A percentile compares a stretch with the other conserved stretches of the same genome.
Conservation (phyloP, 2,888 invertebrate species). For the Pyrocoelia pectoralis region DNA sequence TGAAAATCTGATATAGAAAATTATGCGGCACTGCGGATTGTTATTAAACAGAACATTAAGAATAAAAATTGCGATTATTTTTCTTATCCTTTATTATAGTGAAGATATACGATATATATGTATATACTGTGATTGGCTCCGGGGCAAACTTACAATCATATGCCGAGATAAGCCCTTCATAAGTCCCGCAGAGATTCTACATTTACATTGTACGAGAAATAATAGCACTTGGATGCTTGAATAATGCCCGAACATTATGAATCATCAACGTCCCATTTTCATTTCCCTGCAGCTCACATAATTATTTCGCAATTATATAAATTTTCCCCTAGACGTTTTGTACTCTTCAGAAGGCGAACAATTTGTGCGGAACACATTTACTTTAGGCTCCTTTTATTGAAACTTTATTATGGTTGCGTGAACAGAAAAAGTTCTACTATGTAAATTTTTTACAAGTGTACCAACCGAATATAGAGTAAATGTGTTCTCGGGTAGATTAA, state of each 20-base stretch:
- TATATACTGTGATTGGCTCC: conserved; percentile 39
- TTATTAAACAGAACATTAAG: conserved; percentile 10
- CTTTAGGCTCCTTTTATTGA: background rate
- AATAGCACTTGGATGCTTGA: conserved; percentile 29
- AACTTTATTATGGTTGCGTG: background rate
- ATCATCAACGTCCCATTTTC: conserved; percentile 32
- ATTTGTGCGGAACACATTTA: conserved; percentile 7
- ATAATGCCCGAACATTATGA: conserved; percentile 30
- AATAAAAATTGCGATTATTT: background rate
- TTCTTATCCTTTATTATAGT: conserved; percentile 30
- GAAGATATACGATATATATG: conserved; percentile 33
- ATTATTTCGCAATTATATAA: conserved; percentile 32
- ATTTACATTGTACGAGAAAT: conserved; percentile 22
- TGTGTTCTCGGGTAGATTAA: too few species aligned
- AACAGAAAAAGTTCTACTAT: background rate
- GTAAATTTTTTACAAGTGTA: background rate
- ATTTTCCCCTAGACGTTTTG: conserved; percentile 22
- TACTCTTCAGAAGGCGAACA: conserved; percentile 14
- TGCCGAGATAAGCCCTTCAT: conserved; percentile 38
- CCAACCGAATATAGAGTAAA: too few species aligned
- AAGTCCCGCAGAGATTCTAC: conserved; percentile 27
- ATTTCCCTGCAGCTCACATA: conserved; percentile 27
- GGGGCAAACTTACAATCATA: conserved; percentile 39
- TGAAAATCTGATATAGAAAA: conserved; percentile 34
- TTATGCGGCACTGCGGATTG: conserved; percentile 28